These are phyloP conservation scores for Acromyrmex heyeri DNA, from an alignment of 1,140 invertebrate genomes.

Conservation along the genomic window DNA sequence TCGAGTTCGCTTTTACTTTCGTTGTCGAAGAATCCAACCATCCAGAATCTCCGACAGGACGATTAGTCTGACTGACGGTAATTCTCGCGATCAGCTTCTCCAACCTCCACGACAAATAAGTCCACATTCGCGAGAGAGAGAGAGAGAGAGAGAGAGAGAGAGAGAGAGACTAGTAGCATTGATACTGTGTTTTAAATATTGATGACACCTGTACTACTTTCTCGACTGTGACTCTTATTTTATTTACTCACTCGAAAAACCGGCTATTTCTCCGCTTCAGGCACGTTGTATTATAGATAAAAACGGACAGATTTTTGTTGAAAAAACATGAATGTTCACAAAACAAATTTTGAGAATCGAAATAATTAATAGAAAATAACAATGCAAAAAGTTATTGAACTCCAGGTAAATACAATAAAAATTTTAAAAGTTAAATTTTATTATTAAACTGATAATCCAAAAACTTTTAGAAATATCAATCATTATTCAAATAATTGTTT, in stretches of 20 bases:
- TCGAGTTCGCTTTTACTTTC: slow-evolving; percentile 27
- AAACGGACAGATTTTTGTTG: slow-evolving; percentile 26
- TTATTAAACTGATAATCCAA: not conserved
- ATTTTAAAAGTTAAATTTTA: not conserved
- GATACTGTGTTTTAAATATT: slow-evolving; percentile 57
- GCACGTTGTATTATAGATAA: slow-evolving; percentile 48
- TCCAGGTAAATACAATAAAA: not conserved
- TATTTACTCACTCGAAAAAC: slow-evolving; percentile 38
- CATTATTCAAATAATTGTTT: not conserved
- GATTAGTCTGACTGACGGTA: slow-evolving; percentile 31
- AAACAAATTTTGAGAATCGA: not conserved
- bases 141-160: not conserved
- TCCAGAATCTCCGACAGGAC: slow-evolving; percentile 30
- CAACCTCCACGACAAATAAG: slow-evolving; percentile 31
- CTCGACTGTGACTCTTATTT: slow-evolving; percentile 45
- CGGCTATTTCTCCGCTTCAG: not conserved
- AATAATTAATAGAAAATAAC: not conserved
- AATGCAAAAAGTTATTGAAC: not conserved
- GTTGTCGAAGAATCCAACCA: not conserved
- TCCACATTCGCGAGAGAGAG: slow-evolving; percentile 11
- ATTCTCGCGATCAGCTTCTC: slow-evolving; percentile 23
- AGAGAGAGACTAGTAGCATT: slow-evolving; percentile 33
- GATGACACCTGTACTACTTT: slow-evolving; percentile 37
- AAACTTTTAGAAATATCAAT: not conserved
- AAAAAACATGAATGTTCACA: slow-evolving; percentile 3